These are phyloP conservation scores for Bombylius major DNA, from an alignment of 2,888 invertebrate genomes.

Conservation along the genomic window DNA sequence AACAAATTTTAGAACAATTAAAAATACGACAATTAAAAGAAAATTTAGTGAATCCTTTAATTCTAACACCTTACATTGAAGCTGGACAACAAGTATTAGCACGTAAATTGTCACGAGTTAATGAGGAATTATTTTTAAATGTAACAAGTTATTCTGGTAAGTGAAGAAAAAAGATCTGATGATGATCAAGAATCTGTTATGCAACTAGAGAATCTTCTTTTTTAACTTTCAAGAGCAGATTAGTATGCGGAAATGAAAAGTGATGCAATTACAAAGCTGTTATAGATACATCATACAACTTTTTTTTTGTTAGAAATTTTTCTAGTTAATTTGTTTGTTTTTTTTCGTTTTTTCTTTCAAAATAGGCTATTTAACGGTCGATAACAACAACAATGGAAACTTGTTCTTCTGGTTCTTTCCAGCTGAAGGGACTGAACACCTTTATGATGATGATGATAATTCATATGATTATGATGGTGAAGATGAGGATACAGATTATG, in stretches of 20 bases:
- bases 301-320: too few relatives aligned
- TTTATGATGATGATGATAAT: conserved; percentile 39
- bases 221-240: too few relatives aligned
- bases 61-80: conserved; percentile 36
- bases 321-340: too few relatives aligned
- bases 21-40: neutral
- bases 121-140: conserved; percentile 29
- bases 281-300: too few relatives aligned
- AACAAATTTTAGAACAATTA: neutral
- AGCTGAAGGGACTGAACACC: conserved; percentile 29
- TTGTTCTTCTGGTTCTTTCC: conserved; percentile 82
- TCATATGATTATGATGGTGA: conserved; percentile 41
- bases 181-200: too few relatives aligned
- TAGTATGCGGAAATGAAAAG: too few relatives aligned
- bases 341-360: too few relatives aligned
- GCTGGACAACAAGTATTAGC: conserved; percentile 16
- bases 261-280: too few relatives aligned
- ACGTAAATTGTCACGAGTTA: conserved; percentile 20
- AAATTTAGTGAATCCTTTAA: conserved; percentile 17
- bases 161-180: neutral
- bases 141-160: conserved; percentile 40
- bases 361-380: conserved; percentile 50
- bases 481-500: conserved; percentile 24
- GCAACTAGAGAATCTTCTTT: too few relatives aligned
- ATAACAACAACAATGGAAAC: conserved; percentile 58